Percentiles rank a stretch among this genome's conserved stretches.
These are phyloP conservation scores for Drosophila sucinea DNA, from an alignment of 1,140 invertebrate species.

Conservation along the genomic window DNA sequence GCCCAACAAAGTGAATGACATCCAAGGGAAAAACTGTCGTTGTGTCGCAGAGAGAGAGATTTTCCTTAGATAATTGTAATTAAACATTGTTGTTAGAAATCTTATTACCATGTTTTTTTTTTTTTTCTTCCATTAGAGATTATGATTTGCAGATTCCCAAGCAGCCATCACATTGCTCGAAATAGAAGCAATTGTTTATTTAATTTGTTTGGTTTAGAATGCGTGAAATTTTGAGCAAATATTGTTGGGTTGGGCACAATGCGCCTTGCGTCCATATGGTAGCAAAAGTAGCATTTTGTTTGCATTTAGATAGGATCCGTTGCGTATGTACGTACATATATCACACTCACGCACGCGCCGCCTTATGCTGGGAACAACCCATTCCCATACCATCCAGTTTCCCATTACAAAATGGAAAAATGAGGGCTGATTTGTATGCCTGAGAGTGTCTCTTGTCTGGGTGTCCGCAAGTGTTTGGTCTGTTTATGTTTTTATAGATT, in stretches of 20 bases:
- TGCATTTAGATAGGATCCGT: slow-evolving; percentile 30
- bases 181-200: slow-evolving; percentile 63
- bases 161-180: slow-evolving; percentile 45
- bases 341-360: slow-evolving; percentile 56
- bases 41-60: neutral
- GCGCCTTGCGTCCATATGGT: slow-evolving; percentile 73
- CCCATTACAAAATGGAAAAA: neutral
- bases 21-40: slow-evolving; percentile 65
- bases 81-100: slow-evolving; percentile 33
- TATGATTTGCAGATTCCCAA: slow-evolving; percentile 21
- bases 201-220: slow-evolving; percentile 38
- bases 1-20: slow-evolving; percentile 73
- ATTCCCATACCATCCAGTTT: slow-evolving; percentile 37
- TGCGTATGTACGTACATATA: slow-evolving; percentile 3
- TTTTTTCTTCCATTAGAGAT: slow-evolving; percentile 15
- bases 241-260: slow-evolving; percentile 26
- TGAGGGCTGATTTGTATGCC: slow-evolving; percentile 3
- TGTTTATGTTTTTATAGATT: slow-evolving; percentile 81
- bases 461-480: slow-evolving; percentile 53
- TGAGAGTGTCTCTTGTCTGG: slow-evolving; percentile 65
- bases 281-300: slow-evolving; percentile 44
- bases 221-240: slow-evolving; percentile 75
- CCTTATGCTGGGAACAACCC: slow-evolving; percentile 49
- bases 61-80: slow-evolving; percentile 56
- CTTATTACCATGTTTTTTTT: neutral